Evolutionary conservation across 2,888 invertebrate species (phyloP).

Genomic region (Caenorhabditis imperialis): DNA sequence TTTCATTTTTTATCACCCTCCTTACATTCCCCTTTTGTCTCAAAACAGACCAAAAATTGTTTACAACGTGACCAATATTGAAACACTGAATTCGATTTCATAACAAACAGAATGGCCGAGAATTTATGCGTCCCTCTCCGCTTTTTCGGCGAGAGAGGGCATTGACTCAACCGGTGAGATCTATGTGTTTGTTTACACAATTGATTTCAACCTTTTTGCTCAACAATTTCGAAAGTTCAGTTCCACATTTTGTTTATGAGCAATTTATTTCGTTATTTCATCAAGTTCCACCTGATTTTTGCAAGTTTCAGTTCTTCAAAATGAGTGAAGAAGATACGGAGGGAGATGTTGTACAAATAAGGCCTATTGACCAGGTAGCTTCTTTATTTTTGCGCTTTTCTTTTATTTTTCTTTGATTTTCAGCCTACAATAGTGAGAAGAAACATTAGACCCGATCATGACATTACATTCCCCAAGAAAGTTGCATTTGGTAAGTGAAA

Average conservation of each 20-base stretch:
- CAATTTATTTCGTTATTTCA: no score
- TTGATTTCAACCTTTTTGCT: slow-evolving; percentile 38
- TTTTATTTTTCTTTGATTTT: background rate
- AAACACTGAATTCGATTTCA: no score
- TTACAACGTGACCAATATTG: no score
- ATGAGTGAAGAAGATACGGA: no score
- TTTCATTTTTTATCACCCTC: no score
- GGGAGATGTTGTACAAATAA: no score
- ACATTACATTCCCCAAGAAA: slow-evolving; percentile 44
- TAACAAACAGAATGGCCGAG: slow-evolving; percentile 65
- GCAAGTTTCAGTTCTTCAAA: no score
- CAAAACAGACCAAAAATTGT: no score
- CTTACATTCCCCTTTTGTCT: no score
- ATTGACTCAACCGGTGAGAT: background rate
- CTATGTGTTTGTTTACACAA: slow-evolving; percentile 43
- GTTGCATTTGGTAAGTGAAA: slow-evolving; percentile 33
- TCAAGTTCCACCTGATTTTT: no score
- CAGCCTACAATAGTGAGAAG: slow-evolving; percentile 15
- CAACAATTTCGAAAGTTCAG: slow-evolving; percentile 21
- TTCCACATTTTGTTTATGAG: slow-evolving; percentile 6
- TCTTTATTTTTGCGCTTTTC: no score
- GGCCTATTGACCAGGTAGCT: no score
- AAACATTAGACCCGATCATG: slow-evolving; percentile 42
- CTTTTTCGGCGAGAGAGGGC: background rate
- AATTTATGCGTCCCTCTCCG: background rate